Evolutionary conservation across 1,140 invertebrate genomes (phyloP).

Genomic region (Philaenus spumarius): DNA sequence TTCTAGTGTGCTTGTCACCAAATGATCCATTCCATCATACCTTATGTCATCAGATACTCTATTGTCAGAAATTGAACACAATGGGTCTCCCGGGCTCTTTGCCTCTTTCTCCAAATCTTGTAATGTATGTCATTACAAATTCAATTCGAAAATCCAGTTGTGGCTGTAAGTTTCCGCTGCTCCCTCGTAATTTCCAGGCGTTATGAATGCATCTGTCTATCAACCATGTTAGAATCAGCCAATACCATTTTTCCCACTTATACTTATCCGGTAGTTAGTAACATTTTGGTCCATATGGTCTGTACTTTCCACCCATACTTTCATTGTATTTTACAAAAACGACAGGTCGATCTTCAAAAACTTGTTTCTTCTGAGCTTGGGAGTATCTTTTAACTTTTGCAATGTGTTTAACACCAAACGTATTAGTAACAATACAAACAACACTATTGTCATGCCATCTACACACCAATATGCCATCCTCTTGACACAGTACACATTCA

Average conservation of each 20-base stretch:
- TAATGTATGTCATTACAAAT: slow-evolving; percentile 24
- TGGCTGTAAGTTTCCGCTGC: too few relatives aligned
- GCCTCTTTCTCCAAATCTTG: slow-evolving; percentile 19
- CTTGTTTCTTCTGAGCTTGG: slow-evolving; percentile 9
- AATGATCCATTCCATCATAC: slow-evolving; percentile 15
- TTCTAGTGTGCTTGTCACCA: too few relatives aligned
- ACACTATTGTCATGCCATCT: slow-evolving; percentile 19
- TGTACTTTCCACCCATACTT: slow-evolving; percentile 24
- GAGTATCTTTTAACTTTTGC: slow-evolving; percentile 9
- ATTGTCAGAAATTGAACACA: background rate
- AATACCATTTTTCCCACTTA: slow-evolving; percentile 39
- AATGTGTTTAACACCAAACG: slow-evolving; percentile 6
- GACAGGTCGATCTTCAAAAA: slow-evolving; percentile 1
- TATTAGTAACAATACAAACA: slow-evolving; percentile 12
- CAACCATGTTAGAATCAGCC: slow-evolving; percentile 33
- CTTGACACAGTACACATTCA: slow-evolving; percentile 6
- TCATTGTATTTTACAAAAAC: slow-evolving; percentile 2
- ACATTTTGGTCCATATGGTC: slow-evolving; percentile 39
- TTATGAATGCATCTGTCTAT: slow-evolving; percentile 34
- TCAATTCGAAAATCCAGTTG: slow-evolving; percentile 28
- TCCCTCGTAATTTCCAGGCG: slow-evolving; percentile 33
- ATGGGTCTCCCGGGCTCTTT: background rate
- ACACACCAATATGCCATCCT: slow-evolving; percentile 8
- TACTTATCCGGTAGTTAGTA: slow-evolving; percentile 32
- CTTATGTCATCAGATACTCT: background rate